Evolutionary conservation across 2,113 vertebrate species (phyloP), one percentile per base, ranked within the genome.

Genomic region (Corythoichthys haematopterus): DNA sequence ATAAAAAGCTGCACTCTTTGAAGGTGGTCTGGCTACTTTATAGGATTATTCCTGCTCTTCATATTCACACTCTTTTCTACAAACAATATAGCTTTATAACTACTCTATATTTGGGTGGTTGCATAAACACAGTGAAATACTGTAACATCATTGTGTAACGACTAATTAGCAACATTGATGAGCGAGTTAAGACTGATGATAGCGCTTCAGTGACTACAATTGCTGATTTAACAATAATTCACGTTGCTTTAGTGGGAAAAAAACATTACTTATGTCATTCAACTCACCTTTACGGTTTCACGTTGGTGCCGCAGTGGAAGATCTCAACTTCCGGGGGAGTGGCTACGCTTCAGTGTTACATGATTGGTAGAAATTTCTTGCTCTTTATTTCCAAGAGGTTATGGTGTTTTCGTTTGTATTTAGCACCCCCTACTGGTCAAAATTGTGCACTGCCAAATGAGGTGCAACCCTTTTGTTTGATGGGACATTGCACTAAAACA

Each of bases 271-370:
- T 14, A 1, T 33, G 58, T 78, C 16, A 28, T 47, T 53, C 68
- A 6, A 72, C 83, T 88, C 77, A 88, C 86, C 88, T 85, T 71
- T 65, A 63, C 15, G 0, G 60, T 45, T 75, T 67, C 76, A 81
- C 84, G 64, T 45, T 76, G 55, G 7, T 2, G 37, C 70, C n/a
- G 62, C 59, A n/a, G 47, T 38, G 36, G 2, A 13, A 1, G 2
- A 0, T 81, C 75, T 74, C 2, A 50, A 78, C 6, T 69, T 89
- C 83, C 84, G 80, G 4, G 11, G 33, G 6, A 0, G 13, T 51
- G 3, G 0, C 35, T 14, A 0, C 11, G 0, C 48, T 78, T 83
- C 80, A 70, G 75, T 11, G 47, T 5, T 9, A 15, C 20, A 1
- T 74, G 7, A 82, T 79, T 83, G 79, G 77, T 38, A 50, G 46